These are phyloP conservation scores for Muschampia plurimacula DNA, from an alignment of 2,888 invertebrate genomes.

Conservation along the genomic window DNA sequence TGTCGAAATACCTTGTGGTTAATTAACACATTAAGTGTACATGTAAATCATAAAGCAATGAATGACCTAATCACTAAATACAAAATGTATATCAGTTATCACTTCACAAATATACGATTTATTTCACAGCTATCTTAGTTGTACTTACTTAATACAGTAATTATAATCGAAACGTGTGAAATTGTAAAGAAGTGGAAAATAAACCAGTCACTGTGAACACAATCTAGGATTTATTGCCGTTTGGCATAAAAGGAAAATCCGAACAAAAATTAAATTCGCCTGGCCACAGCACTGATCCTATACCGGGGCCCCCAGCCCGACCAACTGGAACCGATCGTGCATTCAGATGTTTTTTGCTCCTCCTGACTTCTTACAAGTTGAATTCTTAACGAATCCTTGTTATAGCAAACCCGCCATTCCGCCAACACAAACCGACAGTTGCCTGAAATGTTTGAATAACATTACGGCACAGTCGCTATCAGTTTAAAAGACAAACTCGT, in stretches of 20 bases:
- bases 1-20: not conserved
- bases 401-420: constrained; percentile 47
- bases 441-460: constrained; percentile 37
- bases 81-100: no score
- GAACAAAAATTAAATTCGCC: not conserved
- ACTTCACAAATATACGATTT: no score
- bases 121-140: no score
- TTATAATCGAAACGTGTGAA: no score
- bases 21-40: no score
- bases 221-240: not conserved
- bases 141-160: no score
- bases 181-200: not conserved
- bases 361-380: constrained; percentile 52
- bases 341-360: constrained; percentile 72
- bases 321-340: constrained; percentile 66
- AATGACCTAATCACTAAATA: no score
- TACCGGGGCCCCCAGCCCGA: constrained; percentile 50
- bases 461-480: constrained; percentile 28
- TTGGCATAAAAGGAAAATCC: not conserved
- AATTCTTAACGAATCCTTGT: constrained; percentile 57
- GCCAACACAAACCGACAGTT: constrained; percentile 36
- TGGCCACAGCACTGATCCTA: constrained; percentile 43
- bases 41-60: no score
- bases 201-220: not conserved
- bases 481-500: constrained; percentile 19